These are phyloP conservation scores for Agapornis roseicollis DNA, from an alignment of 2,113 vertebrate species.

Conservation along the genomic window DNA sequence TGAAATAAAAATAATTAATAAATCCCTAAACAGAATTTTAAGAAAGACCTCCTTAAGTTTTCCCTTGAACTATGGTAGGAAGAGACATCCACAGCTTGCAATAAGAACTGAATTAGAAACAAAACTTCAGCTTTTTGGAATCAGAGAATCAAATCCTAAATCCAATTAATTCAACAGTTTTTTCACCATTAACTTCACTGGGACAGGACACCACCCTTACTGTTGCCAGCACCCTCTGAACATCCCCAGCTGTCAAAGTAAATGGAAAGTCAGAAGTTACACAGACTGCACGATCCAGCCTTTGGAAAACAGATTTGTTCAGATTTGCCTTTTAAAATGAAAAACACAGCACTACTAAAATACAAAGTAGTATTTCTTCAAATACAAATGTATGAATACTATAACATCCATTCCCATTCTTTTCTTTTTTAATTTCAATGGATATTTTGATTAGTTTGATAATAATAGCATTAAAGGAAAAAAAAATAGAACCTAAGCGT, in stretches of 20 bases:
- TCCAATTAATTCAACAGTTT: neutral
- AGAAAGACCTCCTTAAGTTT: neutral
- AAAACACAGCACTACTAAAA: conserved; percentile 34
- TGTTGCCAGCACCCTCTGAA: neutral
- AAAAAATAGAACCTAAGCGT: neutral
- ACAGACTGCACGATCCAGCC: conserved; percentile 7
- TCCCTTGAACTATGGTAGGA: neutral
- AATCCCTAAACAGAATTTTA: neutral
- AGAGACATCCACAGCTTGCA: conserved; percentile 21
- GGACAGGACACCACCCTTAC: neutral
- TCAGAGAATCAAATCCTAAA: neutral
- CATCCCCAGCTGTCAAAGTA: neutral
- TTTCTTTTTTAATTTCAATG: neutral
- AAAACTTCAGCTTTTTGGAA: neutral
- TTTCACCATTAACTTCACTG: conserved; percentile 2
- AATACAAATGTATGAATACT: conserved; percentile 27
- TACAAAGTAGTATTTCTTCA: conserved; percentile 21
- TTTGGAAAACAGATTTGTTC: conserved; percentile 9
- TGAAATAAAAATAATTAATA: neutral
- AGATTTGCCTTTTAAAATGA: conserved; percentile 21
- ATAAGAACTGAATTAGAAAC: neutral
- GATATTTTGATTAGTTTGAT: neutral
- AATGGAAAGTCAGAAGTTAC: neutral
- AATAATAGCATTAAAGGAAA: neutral
- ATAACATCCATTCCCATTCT: neutral